Conservation (phyloP, 2,888 invertebrate species). For the Diplazon laetatorius region DNA sequence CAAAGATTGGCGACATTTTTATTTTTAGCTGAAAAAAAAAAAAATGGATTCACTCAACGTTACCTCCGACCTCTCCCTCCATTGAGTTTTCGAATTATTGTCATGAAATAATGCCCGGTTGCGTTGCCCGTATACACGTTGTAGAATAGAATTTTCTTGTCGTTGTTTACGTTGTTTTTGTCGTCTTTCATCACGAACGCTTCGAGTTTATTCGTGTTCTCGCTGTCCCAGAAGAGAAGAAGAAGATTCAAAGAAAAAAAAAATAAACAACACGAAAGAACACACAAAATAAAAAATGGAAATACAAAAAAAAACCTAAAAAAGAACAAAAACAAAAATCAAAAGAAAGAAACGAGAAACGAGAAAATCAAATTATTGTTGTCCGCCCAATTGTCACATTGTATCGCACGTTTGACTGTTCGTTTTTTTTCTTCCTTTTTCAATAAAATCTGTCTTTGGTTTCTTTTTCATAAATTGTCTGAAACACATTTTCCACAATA, state of each 20-base stretch:
- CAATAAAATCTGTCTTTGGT: slow-evolving; percentile 58
- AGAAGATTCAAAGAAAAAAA: slow-evolving; percentile 17
- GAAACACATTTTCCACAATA: slow-evolving; percentile 11
- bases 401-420: slow-evolving; percentile 51
- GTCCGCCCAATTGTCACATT: slow-evolving; percentile 50
- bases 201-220: slow-evolving; percentile 46
- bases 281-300: slow-evolving; percentile 9
- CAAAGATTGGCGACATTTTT: background rate
- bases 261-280: background rate
- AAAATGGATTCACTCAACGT: background rate
- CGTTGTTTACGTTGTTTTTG: slow-evolving; percentile 43
- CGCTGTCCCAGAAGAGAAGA: background rate
- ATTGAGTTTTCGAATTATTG: slow-evolving; percentile 25
- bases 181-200: slow-evolving; percentile 38
- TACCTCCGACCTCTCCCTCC: too few relatives aligned
- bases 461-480: slow-evolving; percentile 57
- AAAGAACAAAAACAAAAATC: slow-evolving; percentile 24
- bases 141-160: slow-evolving; percentile 58
- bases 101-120: slow-evolving; percentile 38
- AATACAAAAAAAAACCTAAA: background rate
- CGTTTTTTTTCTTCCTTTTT: too few relatives aligned
- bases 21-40: background rate
- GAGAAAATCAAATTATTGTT: slow-evolving; percentile 44
- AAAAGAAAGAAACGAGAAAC: background rate
- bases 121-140: slow-evolving; percentile 50